These are phyloP conservation scores for Goniozus legneri DNA, from an alignment of 1,140 invertebrate genomes.

Conservation along the genomic window DNA sequence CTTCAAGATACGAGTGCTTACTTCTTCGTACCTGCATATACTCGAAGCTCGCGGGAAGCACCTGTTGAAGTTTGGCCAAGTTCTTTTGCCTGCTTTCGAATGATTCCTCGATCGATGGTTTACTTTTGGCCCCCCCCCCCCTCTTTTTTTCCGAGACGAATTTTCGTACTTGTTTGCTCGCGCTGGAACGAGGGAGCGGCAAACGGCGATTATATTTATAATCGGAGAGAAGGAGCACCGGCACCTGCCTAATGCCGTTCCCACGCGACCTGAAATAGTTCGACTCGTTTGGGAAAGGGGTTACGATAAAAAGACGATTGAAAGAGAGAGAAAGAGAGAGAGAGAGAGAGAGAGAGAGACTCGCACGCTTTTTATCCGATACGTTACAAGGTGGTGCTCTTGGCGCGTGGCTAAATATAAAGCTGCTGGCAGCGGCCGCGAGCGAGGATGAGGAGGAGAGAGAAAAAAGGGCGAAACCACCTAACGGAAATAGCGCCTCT, in stretches of 20 bases:
- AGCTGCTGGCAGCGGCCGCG: too few species aligned
- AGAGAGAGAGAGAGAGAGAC: too few species aligned
- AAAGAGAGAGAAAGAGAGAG: too few species aligned
- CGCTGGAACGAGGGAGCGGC: background rate
- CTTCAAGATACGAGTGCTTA: slow-evolving; percentile 40
- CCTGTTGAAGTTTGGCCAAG: slow-evolving; percentile 40
- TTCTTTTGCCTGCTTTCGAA: too few species aligned
- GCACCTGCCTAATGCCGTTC: slow-evolving; percentile 40
- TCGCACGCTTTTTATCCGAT: slow-evolving; percentile 18
- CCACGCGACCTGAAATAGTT: slow-evolving; percentile 41
- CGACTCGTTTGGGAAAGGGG: slow-evolving; percentile 7
- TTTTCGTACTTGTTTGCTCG: background rate
- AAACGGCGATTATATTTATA: slow-evolving; percentile 32
- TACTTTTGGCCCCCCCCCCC: background rate
- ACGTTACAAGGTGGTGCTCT: slow-evolving; percentile 28
- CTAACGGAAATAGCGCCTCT: slow-evolving; percentile 36
- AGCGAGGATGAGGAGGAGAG: too few species aligned
- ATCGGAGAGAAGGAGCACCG: slow-evolving; percentile 29
- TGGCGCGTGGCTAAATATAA: slow-evolving; percentile 33
- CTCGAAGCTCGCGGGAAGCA: slow-evolving; percentile 40
- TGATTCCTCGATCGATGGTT: too few species aligned
- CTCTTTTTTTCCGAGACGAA: background rate
- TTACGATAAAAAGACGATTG: slow-evolving; percentile 28
- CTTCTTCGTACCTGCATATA: slow-evolving; percentile 47
- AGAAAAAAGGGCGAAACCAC: slow-evolving; percentile 27